Base-by-base conservation (phyloP, 1,140 invertebrate species). In the Hyles vespertilio region DNA sequence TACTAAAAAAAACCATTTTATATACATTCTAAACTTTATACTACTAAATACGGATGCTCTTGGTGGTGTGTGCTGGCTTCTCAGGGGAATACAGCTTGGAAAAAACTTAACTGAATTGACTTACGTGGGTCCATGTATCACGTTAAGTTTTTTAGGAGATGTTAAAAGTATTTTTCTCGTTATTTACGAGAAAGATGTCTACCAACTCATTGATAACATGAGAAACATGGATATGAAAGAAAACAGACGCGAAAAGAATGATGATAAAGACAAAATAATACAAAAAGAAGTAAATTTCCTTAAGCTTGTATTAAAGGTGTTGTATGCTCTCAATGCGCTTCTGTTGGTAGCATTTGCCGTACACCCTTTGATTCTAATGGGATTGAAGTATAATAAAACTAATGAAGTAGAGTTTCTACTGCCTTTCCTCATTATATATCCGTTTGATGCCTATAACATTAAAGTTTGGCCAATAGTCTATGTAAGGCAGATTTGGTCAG, bases 401-500 rank as follows among this genome's bases (percentile, higher is more conserved):
- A 58, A 44, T 11, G 59, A 65, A 48, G 3, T 69, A 0, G 61
- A 65, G 6, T 48, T 67, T 1, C 11, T 67, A 6, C 10, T 72
- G 2, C 72, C 72, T 1, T 63, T 69, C 11, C 12, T 67, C 0
- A 46, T 67, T 44, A 9, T 60, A 8, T 77, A 77, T 61, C 72
- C 72, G 9, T 77, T 77, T 11, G 56, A 77, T 59, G 46, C 64
- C 5, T 69, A 56, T 22, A 52, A 67, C 34, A 22, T 63, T 3
- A 63, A 33, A 33, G 50, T 56, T 51, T 74, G 61, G 58, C 70
- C 66, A 3, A 51, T 67, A n/a, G 48, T 70, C 6, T 74, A 77
- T 56, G 7, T 69, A 2, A 62, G 65, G 36, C 74, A 77, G 52
- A 44, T 66, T 50, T 70, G 56, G 51, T 61, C 65, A 36, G 56